A percentile compares a stretch with the other conserved stretches of the same genome.
phyloP scores from a whole-genome alignment of 2,797 vertebrate genomes.

The Mormyrops boulengeri region DNA sequence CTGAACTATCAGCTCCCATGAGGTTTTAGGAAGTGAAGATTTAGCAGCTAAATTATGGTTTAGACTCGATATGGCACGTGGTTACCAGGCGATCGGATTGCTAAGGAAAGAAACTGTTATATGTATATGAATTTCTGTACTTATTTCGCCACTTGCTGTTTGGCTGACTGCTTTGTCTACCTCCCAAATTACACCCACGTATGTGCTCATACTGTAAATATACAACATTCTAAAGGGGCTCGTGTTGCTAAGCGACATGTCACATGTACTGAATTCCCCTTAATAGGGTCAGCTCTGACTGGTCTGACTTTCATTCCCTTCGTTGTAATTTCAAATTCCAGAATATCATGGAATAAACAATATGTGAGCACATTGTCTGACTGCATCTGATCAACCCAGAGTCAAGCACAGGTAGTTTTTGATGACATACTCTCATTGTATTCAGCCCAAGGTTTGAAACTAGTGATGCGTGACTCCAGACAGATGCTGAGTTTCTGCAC shows the following conservation, averaged over 20 bases:
- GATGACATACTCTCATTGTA: background rate
- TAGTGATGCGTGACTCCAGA: background rate
- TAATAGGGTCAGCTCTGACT: constrained; percentile 65
- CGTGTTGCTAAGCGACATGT: constrained; percentile 73
- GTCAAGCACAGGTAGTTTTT: background rate
- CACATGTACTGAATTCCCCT: constrained; percentile 61
- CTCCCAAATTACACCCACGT: background rate
- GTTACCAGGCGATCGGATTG: background rate
- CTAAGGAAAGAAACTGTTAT: background rate
- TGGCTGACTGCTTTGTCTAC: background rate
- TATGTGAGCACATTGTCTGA: background rate
- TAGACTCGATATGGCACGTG: background rate
- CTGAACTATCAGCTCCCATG: background rate
- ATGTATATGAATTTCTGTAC: background rate
- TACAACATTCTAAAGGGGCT: constrained; percentile 66
- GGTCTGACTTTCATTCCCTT: constrained; percentile 42
- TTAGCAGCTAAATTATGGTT: background rate
- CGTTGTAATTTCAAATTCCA: background rate
- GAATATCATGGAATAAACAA: background rate
- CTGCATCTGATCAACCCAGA: background rate
- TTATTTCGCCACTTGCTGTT: background rate
- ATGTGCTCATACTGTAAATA: constrained; percentile 31
- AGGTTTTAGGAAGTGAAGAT: background rate
- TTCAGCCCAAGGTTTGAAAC: background rate
- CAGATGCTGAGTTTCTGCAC: background rate